A percentile compares a stretch with the other conserved stretches of the same genome.
Conservation (phyloP, 92 coral and sea anemone genomes). For the Heliopora coerulea region DNA sequence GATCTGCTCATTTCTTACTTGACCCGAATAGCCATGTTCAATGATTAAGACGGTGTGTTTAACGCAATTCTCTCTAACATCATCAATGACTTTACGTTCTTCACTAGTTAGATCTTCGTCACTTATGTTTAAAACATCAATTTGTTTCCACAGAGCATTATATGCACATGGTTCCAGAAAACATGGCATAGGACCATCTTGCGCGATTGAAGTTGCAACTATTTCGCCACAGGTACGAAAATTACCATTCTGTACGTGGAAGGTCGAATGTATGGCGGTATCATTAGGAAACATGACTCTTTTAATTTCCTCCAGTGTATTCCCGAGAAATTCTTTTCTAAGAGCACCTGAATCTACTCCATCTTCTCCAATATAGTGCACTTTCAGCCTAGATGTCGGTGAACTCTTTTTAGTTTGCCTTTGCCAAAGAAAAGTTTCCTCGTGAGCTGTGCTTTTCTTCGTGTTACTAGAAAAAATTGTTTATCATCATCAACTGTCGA, state of each 20-base stretch:
- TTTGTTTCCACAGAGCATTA: slow-evolving; percentile 36
- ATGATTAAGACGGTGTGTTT: slow-evolving; percentile 37
- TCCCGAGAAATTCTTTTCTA: slow-evolving; percentile 46
- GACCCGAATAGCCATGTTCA: slow-evolving; percentile 42
- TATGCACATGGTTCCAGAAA: slow-evolving; percentile 40
- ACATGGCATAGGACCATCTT: slow-evolving; percentile 48
- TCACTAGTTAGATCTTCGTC: slow-evolving; percentile 44
- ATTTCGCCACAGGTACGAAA: slow-evolving; percentile 50
- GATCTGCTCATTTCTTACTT: slow-evolving; percentile 14
- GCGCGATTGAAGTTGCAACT: slow-evolving; percentile 49
- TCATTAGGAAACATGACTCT: slow-evolving; percentile 44
- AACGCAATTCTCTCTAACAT: slow-evolving; percentile 26
- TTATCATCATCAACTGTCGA: slow-evolving; percentile 46
- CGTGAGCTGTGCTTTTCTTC: slow-evolving; percentile 43
- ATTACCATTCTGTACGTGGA: slow-evolving; percentile 46
- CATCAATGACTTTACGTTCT: slow-evolving; percentile 31
- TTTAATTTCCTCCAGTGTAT: slow-evolving; percentile 35
- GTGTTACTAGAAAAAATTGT: slow-evolving; percentile 32
- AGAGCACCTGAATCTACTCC: slow-evolving; percentile 47
- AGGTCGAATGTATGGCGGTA: slow-evolving; percentile 47
- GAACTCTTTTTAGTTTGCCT: slow-evolving; percentile 39
- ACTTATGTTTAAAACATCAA: slow-evolving; percentile 26
- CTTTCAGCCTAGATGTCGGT: slow-evolving; percentile 34
- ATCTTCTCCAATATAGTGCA: slow-evolving; percentile 43
- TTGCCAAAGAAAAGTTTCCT: slow-evolving; percentile 45